These are phyloP conservation scores for Teinopalpus imperialis DNA, from an alignment of 2,888 invertebrate genomes.

Conservation along the genomic window DNA sequence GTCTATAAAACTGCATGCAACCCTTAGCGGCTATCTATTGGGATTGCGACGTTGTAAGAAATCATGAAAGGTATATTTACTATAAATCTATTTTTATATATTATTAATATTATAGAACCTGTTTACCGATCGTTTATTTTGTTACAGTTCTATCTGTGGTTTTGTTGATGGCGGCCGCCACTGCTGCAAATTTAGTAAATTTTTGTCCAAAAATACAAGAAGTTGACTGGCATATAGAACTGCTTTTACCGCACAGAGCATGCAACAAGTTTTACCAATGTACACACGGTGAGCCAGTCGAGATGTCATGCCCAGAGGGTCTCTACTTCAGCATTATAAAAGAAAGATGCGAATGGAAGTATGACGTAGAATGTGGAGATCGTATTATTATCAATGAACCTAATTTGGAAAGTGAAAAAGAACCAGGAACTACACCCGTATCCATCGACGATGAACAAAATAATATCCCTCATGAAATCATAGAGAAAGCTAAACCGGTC, in stretches of 20 bases:
- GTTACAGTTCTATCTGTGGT: constrained; percentile 19
- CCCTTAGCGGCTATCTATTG: constrained; percentile 6
- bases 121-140: neutral
- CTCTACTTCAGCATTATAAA: constrained; percentile 80
- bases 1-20: neutral
- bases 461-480: constrained; percentile 25
- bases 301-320: constrained; percentile 79
- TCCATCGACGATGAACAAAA: neutral
- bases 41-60: neutral
- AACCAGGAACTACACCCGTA: constrained; percentile 1
- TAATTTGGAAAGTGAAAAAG: neutral
- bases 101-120: neutral
- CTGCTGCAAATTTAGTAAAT: constrained; percentile 37
- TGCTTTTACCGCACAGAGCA: constrained; percentile 77
- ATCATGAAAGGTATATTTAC: constrained; percentile 4
- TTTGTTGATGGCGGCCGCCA: constrained; percentile 35
- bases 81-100: neutral
- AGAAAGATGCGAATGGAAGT: constrained; percentile 82
- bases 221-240: constrained; percentile 55
- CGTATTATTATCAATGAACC: constrained; percentile 43
- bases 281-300: constrained; percentile 83
- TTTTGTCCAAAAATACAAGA: constrained; percentile 56
- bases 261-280: constrained; percentile 86
- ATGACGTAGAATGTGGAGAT: constrained; percentile 82
- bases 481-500: no score